Evolutionary conservation across 2,888 invertebrate species (phyloP), one percentile per base, ranked within the genome.

Genomic region (Orthonychiurus folsomi): DNA sequence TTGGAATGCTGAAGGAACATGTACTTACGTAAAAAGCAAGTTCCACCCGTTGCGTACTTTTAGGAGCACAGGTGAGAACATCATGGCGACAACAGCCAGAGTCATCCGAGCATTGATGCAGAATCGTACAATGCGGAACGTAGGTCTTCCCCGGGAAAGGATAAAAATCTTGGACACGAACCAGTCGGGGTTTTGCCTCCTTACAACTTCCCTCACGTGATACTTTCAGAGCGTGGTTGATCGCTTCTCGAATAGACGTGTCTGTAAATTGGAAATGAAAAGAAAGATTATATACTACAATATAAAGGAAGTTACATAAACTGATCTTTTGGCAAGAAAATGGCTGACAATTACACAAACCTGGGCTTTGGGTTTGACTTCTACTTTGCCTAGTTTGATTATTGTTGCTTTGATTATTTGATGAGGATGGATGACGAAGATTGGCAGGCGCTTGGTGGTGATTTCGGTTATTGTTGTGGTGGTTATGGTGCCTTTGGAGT

Each of bases 21-120:
- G 21, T 18, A 56, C 90, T 88, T 78, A 93, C 93, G 77, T 86
- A 86, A 77, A 93, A 89, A 63, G 86, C 85, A 58, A 88, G 81
- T 52, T 86, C 84, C 63, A 93, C 85, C 70, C 82, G 80, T 72
- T 84, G 82, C 47, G 85, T 85, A 15, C 81, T 82, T 75, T 88
- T 86, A 0, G 91, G 87, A 18, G 86, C 87, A 78, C 93, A 93
- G 53, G 86, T 85, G 66, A 85, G 82, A 0, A 81, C 78, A 66
- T 86, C 85, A 65, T 83, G 82, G 68, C 80, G 80, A 76, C 94
- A 94, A 79, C 93, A 94, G 60, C 93, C 93, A 23, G 89, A 85
- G 78, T 90, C 89, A 71, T 89, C 88, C 15, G 87, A 85, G 77
- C 94, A 94, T 67, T 89, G 84, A 76, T 93, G 88, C 60, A 94